Conservation (phyloP, 2,113 vertebrate species). For the western clawed frog (Xenopus tropicalis) region DNA sequence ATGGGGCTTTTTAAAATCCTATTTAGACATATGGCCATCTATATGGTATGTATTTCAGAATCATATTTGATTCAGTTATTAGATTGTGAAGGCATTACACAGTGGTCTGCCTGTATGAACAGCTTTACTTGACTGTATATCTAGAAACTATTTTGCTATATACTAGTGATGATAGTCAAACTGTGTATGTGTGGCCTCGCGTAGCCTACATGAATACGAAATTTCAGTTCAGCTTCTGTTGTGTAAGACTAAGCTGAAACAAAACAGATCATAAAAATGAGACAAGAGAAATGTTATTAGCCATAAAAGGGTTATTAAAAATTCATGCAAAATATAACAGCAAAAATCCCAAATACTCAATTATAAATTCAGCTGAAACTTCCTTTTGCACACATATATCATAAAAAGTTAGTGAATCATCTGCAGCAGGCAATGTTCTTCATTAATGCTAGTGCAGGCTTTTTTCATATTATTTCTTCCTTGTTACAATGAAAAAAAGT, state of each 20-base stretch:
- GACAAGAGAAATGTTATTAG: not conserved
- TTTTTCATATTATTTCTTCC: not conserved
- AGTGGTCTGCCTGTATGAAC: no score
- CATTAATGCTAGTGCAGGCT: not conserved
- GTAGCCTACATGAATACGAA: not conserved
- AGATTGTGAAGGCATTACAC: no score
- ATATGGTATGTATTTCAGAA: no score
- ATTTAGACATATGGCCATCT: no score
- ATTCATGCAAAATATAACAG: constrained; percentile 2
- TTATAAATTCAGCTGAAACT: constrained; percentile 3
- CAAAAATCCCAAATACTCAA: not conserved
- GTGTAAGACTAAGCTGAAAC: not conserved
- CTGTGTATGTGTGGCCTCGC: not conserved
- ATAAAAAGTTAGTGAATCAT: constrained; percentile 1
- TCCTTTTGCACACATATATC: not conserved
- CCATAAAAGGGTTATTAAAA: constrained; percentile 2
- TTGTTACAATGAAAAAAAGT: not conserved
- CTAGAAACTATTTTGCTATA: no score
- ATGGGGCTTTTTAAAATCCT: no score
- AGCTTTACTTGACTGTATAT: no score
- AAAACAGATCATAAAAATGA: not conserved
- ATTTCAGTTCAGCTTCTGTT: not conserved
- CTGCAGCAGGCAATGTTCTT: not conserved
- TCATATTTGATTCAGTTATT: no score
- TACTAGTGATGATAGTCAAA: not conserved